Evolutionary conservation across 2,113 vertebrate species (phyloP), one percentile per base, ranked within the genome.

Genomic region (Antechinus stuartii): DNA sequence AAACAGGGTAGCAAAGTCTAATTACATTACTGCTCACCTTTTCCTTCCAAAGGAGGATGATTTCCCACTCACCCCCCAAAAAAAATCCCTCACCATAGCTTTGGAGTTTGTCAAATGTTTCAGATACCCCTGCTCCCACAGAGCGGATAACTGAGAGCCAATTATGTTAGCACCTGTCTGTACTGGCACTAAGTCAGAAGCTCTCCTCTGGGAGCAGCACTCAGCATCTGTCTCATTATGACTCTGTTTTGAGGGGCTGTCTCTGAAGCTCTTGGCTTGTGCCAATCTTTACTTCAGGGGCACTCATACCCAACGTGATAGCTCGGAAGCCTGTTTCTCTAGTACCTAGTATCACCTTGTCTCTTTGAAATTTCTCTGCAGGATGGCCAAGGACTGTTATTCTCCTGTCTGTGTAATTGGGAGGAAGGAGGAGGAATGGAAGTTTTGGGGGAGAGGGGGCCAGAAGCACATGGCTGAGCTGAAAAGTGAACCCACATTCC

Each of bases 21-120:
- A n/a, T 42, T 68, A 16, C 3, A 19, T 16, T n/a, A n/a, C 14
- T 84, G 68, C 19, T 84, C 16, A 42, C n/a, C 68, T 8, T 42
- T 84, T 49, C 61, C 61, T 57, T 1, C 0, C 1, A 92, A 54
- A 92, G 26, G 24, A 25, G 26, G 0, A 3, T 25, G 25, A 90
- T 23, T 2, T 22, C 61, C 89, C 35, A 27, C 42, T 52, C 49
- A 49, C 49, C 49, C 49, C 49, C 54, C 50, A 22, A 11, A 35
- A 42, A 10, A 55, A 55, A 55, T 25, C 12, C 14, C 5, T 84
- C 68, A 84, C n/a, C 68, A 84, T 42, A 42, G n/a, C 19, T 84
- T 42, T 42, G 19, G 68, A 22, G 68, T 84, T 84, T n/a, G 68
- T 42, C 68, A 84, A 42, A 42, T 23, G n/a, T 84, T 98, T 98